phyloP scores from a whole-genome alignment of 2,797 vertebrate genomes.

The Podarcis lilfordi region DNA sequence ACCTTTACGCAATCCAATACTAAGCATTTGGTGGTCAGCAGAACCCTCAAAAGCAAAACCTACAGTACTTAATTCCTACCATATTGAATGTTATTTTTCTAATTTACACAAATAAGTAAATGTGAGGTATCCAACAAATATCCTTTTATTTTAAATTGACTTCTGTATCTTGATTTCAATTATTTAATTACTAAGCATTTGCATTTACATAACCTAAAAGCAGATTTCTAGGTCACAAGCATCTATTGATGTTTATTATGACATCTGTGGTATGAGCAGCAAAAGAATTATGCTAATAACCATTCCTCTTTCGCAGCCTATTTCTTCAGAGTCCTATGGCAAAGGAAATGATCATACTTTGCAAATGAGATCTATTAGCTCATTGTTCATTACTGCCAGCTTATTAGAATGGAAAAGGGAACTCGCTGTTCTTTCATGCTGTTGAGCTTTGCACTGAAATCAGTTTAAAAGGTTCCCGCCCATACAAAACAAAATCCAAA shows the following conservation, averaged over 20 bases:
- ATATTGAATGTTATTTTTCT: background rate
- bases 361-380: background rate
- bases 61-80: background rate
- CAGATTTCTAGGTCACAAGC: slow-evolving; percentile 33
- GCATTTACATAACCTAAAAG: slow-evolving; percentile 1
- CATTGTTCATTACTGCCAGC: background rate
- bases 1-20: background rate
- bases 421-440: background rate
- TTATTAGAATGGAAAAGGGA: background rate
- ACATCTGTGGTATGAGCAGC: slow-evolving; percentile 24
- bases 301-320: background rate
- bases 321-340: slow-evolving; percentile 37
- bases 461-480: background rate
- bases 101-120: background rate
- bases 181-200: slow-evolving; percentile 17
- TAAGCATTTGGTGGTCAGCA: background rate
- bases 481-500: background rate
- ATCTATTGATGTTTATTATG: slow-evolving; percentile 9
- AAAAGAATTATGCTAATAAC: slow-evolving; percentile 15
- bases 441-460: background rate
- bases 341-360: slow-evolving; percentile 6
- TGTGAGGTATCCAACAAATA: background rate
- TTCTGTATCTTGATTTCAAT: background rate
- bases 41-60: background rate
- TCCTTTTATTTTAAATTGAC: slow-evolving; percentile 4